Conservation (phyloP, 2,113 vertebrate species). For the Micronycteris hirsuta region DNA sequence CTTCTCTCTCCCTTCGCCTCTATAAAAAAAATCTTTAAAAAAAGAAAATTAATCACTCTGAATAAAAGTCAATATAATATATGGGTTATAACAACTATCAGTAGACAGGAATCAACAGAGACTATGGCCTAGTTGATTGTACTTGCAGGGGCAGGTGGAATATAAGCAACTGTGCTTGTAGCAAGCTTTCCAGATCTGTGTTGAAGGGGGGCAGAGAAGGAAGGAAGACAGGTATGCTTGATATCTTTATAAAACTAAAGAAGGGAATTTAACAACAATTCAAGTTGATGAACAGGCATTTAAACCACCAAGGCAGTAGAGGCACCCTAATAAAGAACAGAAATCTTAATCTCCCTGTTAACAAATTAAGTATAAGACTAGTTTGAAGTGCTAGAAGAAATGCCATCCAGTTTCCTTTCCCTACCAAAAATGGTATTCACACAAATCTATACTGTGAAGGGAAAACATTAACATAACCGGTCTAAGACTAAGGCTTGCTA, state of each 20-base stretch:
- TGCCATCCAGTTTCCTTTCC: background rate
- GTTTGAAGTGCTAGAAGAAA: slow-evolving; percentile 19
- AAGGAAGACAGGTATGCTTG: background rate
- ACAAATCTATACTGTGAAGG: background rate
- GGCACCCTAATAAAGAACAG: background rate
- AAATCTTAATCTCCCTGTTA: background rate
- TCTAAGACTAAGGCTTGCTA: background rate
- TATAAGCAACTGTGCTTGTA: background rate
- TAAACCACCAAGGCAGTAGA: background rate
- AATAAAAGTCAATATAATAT: slow-evolving; percentile 35
- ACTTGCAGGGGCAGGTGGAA: background rate
- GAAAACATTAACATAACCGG: background rate
- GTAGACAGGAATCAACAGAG: background rate
- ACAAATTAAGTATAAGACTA: background rate
- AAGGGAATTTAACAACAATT: slow-evolving; percentile 28
- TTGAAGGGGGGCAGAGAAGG: background rate
- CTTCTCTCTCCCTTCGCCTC: too few species aligned
- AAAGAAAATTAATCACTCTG: slow-evolving; percentile 32
- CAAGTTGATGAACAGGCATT: background rate
- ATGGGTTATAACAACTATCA: background rate
- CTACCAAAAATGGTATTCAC: background rate
- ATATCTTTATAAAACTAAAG: slow-evolving; percentile 12
- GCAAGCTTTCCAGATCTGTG: slow-evolving; percentile 1
- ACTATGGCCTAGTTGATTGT: background rate
- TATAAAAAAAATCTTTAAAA: background rate